These are phyloP conservation scores for Rhyacophila evoluta DNA, from an alignment of 2,888 invertebrate species.

Conservation along the genomic window DNA sequence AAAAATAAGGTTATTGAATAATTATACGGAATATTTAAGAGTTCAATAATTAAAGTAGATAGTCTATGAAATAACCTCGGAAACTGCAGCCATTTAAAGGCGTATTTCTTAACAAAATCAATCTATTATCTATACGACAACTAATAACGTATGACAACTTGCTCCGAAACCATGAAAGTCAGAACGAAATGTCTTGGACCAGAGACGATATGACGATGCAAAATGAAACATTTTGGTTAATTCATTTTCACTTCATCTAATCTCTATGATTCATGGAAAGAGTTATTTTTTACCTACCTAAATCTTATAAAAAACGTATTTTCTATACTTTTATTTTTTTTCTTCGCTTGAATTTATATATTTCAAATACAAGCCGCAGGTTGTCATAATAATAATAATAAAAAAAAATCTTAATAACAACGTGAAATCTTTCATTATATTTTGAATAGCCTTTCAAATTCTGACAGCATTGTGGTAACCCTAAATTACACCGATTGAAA, in stretches of 20 bases:
- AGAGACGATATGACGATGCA: slow-evolving; percentile 12
- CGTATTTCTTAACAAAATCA: background rate
- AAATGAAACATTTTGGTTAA: background rate
- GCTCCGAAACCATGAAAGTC: slow-evolving; percentile 16
- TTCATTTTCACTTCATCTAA: background rate
- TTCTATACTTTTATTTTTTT: too few species aligned
- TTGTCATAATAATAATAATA: too few species aligned
- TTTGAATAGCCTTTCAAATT: background rate
- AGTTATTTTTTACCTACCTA: too few species aligned
- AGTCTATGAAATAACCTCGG: background rate
- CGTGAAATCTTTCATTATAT: background rate
- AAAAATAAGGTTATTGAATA: slow-evolving; percentile 55
- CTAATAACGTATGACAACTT: background rate
- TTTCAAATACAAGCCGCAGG: too few species aligned
- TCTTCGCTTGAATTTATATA: too few species aligned
- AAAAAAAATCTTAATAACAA: too few species aligned
- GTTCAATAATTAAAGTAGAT: background rate
- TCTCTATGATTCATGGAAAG: background rate
- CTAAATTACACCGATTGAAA: slow-evolving; percentile 36
- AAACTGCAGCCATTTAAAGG: slow-evolving; percentile 3
- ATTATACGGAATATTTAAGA: background rate
- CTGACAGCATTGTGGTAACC: background rate
- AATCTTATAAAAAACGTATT: too few species aligned
- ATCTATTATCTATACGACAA: background rate
- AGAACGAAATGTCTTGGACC: slow-evolving; percentile 4